Evolutionary conservation across 2,113 vertebrate species (phyloP), one percentile per base, ranked within the genome.

Genomic region (Scolopax mira): DNA sequence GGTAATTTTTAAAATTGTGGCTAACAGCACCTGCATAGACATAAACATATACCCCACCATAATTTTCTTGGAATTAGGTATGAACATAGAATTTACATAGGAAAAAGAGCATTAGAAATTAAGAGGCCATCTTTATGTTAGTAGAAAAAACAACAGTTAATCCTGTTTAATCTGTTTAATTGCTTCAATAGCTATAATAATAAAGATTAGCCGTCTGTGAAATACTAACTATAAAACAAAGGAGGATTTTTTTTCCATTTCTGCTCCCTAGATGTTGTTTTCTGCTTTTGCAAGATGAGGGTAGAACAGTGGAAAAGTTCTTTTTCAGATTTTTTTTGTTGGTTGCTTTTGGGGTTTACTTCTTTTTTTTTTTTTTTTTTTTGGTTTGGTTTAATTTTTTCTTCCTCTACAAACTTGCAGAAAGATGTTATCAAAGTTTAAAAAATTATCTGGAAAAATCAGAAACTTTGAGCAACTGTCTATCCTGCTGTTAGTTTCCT

Each of bases 151-250:
- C 93, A 93, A 95, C 41, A 88, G 85, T 88, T 93, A 92, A 90
- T 90, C 90, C 42, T 79, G 35, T 92, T 94, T 93, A 90, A 65
- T 51, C 62, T 96, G 89, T 93, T 93, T 96, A 96, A 94, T 92
- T 94, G 81, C 82, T 91, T 78, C 65, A 92, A 80, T 84, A 86
- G 69, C 72, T 55, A 92, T 93, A 95, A 95, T 71, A 95, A 91
- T 94, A 96, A 96, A 94, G 90, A 93, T 95, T 93, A 95, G 96
- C 92, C 90, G 88, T 72, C 93, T 88, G 82, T 95, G 87, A 93
- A 94, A 87, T 60, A 88, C 77, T 89, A 88, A 86, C 73, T 49
- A 79, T 89, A 96, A 94, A 96, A 84, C 41, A 75, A 86, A 78
- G 37, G n/a, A 88, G 52, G 41, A 33, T 15, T 24, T 41, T 88